Evolutionary conservation across 1,140 invertebrate species (phyloP).

Genomic region (Temnothorax nylanderi): DNA sequence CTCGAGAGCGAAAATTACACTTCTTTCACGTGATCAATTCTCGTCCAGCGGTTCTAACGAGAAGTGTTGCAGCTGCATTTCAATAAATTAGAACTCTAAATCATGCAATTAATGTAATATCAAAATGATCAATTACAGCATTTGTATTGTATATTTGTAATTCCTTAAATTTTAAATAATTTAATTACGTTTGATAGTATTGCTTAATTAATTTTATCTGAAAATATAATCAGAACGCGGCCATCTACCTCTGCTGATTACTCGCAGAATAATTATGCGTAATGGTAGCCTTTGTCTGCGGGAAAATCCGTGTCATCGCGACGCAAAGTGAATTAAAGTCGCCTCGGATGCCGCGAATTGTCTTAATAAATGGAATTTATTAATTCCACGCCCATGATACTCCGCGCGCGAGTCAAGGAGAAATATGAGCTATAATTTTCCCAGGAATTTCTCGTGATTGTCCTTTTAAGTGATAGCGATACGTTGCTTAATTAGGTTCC

Average conservation of each 20-base stretch:
- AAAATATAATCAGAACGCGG: background rate
- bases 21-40: background rate
- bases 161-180: background rate
- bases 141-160: no score
- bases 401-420: background rate
- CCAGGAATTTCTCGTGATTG: conserved; percentile 19
- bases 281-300: background rate
- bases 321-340: conserved; percentile 13
- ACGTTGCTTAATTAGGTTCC: conserved; percentile 33
- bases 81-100: background rate
- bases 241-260: background rate
- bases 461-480: conserved; percentile 33
- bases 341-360: background rate
- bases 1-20: background rate
- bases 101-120: background rate
- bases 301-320: background rate
- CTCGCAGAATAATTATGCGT: background rate
- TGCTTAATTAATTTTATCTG: background rate
- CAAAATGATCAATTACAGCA: no score
- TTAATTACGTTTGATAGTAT: background rate
- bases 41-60: background rate
- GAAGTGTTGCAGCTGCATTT: background rate
- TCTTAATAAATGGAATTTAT: conserved; percentile 39
- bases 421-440: conserved; percentile 32
- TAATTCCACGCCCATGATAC: conserved; percentile 21